Evolutionary conservation across 1,140 invertebrate genomes (phyloP).

Genomic region (Steinernema feltiae): DNA sequence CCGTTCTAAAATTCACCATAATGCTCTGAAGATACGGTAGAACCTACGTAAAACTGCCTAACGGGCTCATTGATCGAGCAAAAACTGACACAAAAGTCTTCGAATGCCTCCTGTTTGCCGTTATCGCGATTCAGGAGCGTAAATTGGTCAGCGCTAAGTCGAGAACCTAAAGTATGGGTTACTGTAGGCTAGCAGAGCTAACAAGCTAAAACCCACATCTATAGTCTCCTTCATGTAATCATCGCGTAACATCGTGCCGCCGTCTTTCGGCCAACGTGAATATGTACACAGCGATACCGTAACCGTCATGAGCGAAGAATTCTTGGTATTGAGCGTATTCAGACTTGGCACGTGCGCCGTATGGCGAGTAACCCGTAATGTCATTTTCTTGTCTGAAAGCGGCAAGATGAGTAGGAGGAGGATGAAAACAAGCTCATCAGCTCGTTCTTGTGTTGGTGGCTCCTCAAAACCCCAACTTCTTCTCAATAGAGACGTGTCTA

Average conservation of each 20-base stretch:
- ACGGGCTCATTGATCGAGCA: slow-evolving; percentile 54
- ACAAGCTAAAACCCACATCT: slow-evolving; percentile 30
- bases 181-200: background rate
- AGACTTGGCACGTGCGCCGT: slow-evolving; percentile 50
- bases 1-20: slow-evolving; percentile 37
- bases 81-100: slow-evolving; percentile 48
- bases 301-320: slow-evolving; percentile 47
- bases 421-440: background rate
- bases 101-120: slow-evolving; percentile 37
- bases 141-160: slow-evolving; percentile 46
- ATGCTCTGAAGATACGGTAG: background rate
- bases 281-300: slow-evolving; percentile 48
- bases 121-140: slow-evolving; percentile 39
- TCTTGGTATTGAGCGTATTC: slow-evolving; percentile 48
- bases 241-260: slow-evolving; percentile 50
- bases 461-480: too few relatives aligned
- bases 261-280: slow-evolving; percentile 50
- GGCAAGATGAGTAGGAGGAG: slow-evolving; percentile 25
- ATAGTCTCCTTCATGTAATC: slow-evolving; percentile 48
- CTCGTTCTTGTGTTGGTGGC: too few relatives aligned
- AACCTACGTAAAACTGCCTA: slow-evolving; percentile 40
- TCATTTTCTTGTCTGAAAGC: slow-evolving; percentile 48
- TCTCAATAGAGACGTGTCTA: too few relatives aligned
- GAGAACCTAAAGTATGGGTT: slow-evolving; percentile 42
- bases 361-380: slow-evolving; percentile 55